These are phyloP conservation scores for Coptodon rendalli DNA, from an alignment of 2,113 vertebrate genomes.

Conservation along the genomic window DNA sequence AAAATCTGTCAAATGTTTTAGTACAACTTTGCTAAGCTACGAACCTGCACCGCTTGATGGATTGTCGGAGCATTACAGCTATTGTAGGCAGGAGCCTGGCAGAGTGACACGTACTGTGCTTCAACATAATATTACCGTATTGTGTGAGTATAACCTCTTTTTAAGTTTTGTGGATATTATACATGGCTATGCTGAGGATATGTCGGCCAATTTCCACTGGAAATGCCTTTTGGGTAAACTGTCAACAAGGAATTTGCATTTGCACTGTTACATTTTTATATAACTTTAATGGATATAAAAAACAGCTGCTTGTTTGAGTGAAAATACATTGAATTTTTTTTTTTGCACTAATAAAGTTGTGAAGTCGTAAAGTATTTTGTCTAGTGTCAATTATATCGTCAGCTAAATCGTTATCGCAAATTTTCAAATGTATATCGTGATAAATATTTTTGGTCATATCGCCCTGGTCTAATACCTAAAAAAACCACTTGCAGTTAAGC, in stretches of 20 bases:
- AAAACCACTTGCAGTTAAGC: background rate
- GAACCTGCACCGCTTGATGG: accelerated
- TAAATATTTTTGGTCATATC: background rate
- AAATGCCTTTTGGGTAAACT: background rate
- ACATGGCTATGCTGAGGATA: background rate
- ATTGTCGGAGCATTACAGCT: background rate
- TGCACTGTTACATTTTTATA: background rate
- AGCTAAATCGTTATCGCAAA: background rate
- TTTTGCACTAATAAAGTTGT: background rate
- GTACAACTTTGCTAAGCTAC: background rate
- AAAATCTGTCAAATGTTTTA: background rate
- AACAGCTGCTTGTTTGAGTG: background rate
- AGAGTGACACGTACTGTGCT: background rate
- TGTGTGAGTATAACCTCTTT: background rate
- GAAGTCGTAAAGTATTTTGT: background rate
- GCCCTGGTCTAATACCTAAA: background rate
- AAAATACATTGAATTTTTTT: background rate
- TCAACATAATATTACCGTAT: background rate
- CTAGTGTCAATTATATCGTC: background rate
- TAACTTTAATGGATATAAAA: background rate
- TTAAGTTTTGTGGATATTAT: background rate
- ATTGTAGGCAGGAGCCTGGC: accelerated
- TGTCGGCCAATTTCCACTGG: accelerated
- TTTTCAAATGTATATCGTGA: background rate
- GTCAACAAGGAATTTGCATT: background rate